Conservation (phyloP, 2,797 vertebrate genomes). For the Alectoris magna region DNA sequence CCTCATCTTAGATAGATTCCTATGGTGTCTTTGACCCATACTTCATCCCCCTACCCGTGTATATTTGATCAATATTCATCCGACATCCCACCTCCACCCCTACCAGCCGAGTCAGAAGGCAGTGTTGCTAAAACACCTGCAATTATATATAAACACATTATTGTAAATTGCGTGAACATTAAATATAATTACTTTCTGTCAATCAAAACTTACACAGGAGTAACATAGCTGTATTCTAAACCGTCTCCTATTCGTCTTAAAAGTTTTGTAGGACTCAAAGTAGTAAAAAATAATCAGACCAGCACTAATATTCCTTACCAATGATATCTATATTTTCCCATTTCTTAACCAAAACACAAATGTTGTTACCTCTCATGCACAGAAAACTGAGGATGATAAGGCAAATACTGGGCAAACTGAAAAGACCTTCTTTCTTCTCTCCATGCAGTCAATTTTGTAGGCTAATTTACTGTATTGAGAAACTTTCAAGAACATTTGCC, state of each 20-base stretch:
- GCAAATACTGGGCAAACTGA: neutral
- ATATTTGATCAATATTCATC: neutral
- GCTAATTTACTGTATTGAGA: neutral
- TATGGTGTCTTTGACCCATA: neutral
- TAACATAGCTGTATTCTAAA: neutral
- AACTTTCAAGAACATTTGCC: neutral
- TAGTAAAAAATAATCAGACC: neutral
- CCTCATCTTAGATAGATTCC: neutral
- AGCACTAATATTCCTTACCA: neutral
- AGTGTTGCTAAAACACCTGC: neutral
- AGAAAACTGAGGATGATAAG: neutral
- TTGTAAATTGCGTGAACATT: neutral
- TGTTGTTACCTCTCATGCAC: neutral
- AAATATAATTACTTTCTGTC: constrained; percentile 41
- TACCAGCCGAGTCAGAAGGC: neutral
- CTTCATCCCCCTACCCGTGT: neutral
- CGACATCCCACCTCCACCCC: neutral
- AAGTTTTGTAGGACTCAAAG: neutral
- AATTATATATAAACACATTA: neutral
- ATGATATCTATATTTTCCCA: neutral
- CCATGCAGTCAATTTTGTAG: neutral
- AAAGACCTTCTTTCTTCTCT: neutral
- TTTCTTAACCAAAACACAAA: neutral
- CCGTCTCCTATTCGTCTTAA: neutral
- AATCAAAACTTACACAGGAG: neutral